Base-by-base conservation (phyloP, 2,113 vertebrate species). In the Channa argus region DNA sequence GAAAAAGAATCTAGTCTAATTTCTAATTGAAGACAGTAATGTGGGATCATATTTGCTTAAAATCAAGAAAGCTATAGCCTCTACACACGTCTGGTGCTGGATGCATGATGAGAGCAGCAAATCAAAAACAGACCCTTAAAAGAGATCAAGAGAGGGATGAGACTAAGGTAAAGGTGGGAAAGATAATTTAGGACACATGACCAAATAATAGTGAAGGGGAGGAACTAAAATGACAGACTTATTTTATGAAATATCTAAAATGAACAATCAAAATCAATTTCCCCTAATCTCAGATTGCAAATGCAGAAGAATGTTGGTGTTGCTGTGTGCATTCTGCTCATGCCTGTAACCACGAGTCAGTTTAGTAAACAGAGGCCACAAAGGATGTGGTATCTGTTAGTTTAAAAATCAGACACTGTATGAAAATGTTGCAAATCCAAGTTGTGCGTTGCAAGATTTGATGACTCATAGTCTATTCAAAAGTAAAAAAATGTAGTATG, bases 31-130 rank as follows among this genome's bases (percentile, higher is more conserved):
- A 82, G 13, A 65, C 43, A 63, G 15, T 24, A n/a, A 69, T 33
- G 3, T 51, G 39, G 37, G 52, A 71, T 60, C 79, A 77, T 5
- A 60, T 86, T 60, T 79, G 49, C 79, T 37, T 34, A 71, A 70
- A 51, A 45, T 56, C 51, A 33, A 68, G 79, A 83, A 71, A 77
- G 72, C 46, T 45, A 77, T 79, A 76, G 73, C 41, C 53, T 60
- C 55, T 63, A 54, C 79, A 83, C 75, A 75, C 73, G 87, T 88
- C 56, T 53, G 71, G 9, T n/a, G 15, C 49, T 8, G 3, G 77
- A 77, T 84, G 60, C 51, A 51, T 45, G 3, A 24, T 49, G 45
- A 82, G 78, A 36, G 49, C 3, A 13, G 84, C 67, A 60, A 84
- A 85, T 83, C 36, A 58, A 53, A 44, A 74, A 56, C 67, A 76